Conservation (phyloP, 1,140 invertebrate genomes). For the Anastrepha obliqua region DNA sequence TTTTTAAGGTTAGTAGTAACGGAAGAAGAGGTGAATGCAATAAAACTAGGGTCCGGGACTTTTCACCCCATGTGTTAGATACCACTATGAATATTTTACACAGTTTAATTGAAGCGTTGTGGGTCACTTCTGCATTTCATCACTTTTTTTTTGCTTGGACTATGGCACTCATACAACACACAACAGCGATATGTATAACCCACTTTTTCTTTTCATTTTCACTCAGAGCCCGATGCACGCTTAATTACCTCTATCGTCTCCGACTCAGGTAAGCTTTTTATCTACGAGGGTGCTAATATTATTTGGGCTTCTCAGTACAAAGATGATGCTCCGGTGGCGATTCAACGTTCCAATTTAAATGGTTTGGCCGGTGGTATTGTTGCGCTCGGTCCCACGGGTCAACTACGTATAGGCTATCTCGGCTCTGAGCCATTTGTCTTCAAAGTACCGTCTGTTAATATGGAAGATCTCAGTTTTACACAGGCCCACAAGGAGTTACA, state of each 20-base stretch:
- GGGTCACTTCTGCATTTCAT: too few species aligned
- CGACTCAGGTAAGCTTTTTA: slow-evolving; percentile 79
- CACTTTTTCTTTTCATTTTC: neutral
- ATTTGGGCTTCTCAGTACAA: slow-evolving; percentile 84
- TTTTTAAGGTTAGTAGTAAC: too few species aligned
- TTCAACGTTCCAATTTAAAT: slow-evolving; percentile 70
- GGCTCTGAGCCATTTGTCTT: slow-evolving; percentile 67
- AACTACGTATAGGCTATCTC: slow-evolving; percentile 67
- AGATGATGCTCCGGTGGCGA: slow-evolving; percentile 65
- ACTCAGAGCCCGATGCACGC: slow-evolving; percentile 76
- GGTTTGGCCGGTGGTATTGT: slow-evolving; percentile 68
- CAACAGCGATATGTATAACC: too few species aligned
- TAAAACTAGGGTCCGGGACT: too few species aligned
- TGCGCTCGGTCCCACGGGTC: slow-evolving; percentile 64
- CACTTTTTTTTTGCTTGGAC: too few species aligned
- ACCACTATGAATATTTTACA: too few species aligned
- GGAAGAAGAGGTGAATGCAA: too few species aligned
- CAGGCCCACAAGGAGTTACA: slow-evolving; percentile 70
- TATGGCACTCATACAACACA: too few species aligned
- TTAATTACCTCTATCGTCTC: slow-evolving; percentile 78
- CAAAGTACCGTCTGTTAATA: slow-evolving; percentile 68
- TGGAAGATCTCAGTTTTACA: slow-evolving; percentile 67
- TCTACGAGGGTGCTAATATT: slow-evolving; percentile 83
- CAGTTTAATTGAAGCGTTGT: too few species aligned
- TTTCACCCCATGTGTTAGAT: too few species aligned